Percentiles rank a stretch among this genome's conserved stretches.
These are phyloP conservation scores for Australoheros scitulus DNA, from an alignment of 2,113 vertebrate species.

Conservation along the genomic window DNA sequence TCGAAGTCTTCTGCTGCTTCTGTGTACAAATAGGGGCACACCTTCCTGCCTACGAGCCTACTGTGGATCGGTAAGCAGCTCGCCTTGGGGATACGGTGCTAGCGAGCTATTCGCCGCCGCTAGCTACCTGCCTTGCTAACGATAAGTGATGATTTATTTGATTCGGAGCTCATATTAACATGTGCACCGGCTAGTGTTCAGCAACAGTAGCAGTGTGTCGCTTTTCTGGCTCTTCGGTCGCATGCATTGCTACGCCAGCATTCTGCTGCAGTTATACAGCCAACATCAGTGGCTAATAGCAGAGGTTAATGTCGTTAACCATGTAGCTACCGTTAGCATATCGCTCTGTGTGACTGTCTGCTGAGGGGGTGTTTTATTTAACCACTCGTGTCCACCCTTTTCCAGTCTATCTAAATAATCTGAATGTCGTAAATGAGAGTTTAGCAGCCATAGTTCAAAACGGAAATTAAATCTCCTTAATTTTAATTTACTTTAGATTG, in stretches of 20 bases:
- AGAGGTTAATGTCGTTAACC: constrained; percentile 45
- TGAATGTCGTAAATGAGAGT: neutral
- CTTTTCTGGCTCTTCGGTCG: neutral
- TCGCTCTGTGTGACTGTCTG: constrained; percentile 19
- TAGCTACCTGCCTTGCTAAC: constrained; percentile 49
- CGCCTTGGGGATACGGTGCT: constrained; percentile 42
- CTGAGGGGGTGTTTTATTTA: constrained; percentile 48
- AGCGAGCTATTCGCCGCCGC: constrained; percentile 49
- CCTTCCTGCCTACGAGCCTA: constrained; percentile 25
- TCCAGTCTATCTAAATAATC: constrained; percentile 15
- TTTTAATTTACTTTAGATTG: neutral
- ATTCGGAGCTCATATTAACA: neutral
- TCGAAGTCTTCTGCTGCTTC: constrained; percentile 55
- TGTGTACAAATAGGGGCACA: constrained; percentile 49
- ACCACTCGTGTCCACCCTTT: constrained; percentile 17
- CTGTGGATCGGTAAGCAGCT: constrained; percentile 72
- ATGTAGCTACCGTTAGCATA: constrained; percentile 63
- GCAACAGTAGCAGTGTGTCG: too few species aligned
- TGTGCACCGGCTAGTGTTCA: neutral
- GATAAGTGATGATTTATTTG: constrained; percentile 27
- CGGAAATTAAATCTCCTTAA: neutral
- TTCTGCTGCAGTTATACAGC: neutral
- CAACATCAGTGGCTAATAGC: constrained; percentile 14
- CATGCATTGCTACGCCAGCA: neutral
- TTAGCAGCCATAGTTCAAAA: neutral